Percentiles rank a stretch among this genome's conserved stretches.
Evolutionary conservation across 2,797 vertebrate genomes (phyloP).

Genomic region (Alcedo quadribrachys): DNA sequence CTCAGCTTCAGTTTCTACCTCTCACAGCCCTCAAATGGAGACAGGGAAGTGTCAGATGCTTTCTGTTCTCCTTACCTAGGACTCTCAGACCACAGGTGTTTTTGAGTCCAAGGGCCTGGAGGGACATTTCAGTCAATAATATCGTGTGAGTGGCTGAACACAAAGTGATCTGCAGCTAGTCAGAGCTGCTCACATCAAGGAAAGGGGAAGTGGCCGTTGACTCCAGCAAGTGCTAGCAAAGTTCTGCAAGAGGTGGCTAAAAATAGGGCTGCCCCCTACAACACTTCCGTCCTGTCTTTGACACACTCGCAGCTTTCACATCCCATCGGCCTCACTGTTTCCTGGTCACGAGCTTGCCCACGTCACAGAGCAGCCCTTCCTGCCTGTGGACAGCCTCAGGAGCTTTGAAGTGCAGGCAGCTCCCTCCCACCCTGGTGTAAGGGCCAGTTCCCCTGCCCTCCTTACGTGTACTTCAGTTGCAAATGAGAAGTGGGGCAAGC

Average conservation of each 20-base stretch:
- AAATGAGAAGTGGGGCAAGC: slow-evolving; percentile 19
- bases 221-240: slow-evolving; percentile 1
- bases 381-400: background rate
- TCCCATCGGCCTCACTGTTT: background rate
- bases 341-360: background rate
- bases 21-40: slow-evolving; percentile 5
- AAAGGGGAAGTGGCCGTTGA: slow-evolving; percentile 42
- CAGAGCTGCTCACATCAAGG: slow-evolving; percentile 43
- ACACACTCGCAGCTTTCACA: slow-evolving; percentile 23
- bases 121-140: background rate
- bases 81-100: background rate
- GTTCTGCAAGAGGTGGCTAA: slow-evolving; percentile 61
- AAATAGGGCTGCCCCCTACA: slow-evolving; percentile 55
- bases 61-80: slow-evolving; percentile 43
- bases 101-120: background rate
- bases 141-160: background rate
- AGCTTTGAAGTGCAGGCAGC: slow-evolving; percentile 3
- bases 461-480: background rate
- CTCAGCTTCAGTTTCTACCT: background rate
- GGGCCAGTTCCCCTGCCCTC: slow-evolving; percentile 14
- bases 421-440: background rate
- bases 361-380: slow-evolving; percentile 13
- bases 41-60: background rate
- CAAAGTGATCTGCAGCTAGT: background rate
- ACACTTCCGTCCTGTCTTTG: slow-evolving; percentile 51